Conservation (phyloP, 2,888 invertebrate genomes). For the Gymnocheta viridis region DNA sequence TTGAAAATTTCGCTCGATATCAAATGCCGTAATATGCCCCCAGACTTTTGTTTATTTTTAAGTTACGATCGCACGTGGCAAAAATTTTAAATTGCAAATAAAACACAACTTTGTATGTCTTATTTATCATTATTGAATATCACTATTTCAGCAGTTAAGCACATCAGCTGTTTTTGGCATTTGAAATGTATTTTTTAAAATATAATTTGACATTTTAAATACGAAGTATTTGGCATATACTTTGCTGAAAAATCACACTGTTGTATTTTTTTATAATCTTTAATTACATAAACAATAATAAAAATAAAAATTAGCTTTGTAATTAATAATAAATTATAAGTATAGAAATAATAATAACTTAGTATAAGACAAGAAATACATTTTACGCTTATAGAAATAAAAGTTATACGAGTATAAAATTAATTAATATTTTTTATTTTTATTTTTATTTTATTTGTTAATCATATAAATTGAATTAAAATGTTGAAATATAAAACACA, state of each 20-base stretch:
- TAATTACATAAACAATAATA: neutral
- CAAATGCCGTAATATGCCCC: no score
- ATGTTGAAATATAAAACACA: neutral
- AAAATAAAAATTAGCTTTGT: conserved; percentile 43
- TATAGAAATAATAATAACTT: conserved; percentile 33
- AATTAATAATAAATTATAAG: conserved; percentile 32
- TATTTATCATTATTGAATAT: no score
- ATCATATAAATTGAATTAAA: neutral
- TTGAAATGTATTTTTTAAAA: no score
- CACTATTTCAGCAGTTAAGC: no score
- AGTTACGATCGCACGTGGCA: no score
- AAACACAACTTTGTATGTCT: no score
- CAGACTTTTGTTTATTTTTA: no score
- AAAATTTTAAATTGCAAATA: no score
- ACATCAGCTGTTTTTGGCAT: no score
- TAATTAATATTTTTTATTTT: neutral
- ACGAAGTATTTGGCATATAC: no score
- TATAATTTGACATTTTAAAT: no score
- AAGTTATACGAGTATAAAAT: conserved; percentile 41
- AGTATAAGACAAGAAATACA: conserved; percentile 61
- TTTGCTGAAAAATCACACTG: neutral
- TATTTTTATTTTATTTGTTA: neutral
- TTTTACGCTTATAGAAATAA: conserved; percentile 69
- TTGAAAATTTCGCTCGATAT: no score
- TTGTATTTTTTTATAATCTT: conserved; percentile 1